Evolutionary conservation across 2,113 vertebrate species (phyloP).

Genomic region (Malurus alboscapulatus): DNA sequence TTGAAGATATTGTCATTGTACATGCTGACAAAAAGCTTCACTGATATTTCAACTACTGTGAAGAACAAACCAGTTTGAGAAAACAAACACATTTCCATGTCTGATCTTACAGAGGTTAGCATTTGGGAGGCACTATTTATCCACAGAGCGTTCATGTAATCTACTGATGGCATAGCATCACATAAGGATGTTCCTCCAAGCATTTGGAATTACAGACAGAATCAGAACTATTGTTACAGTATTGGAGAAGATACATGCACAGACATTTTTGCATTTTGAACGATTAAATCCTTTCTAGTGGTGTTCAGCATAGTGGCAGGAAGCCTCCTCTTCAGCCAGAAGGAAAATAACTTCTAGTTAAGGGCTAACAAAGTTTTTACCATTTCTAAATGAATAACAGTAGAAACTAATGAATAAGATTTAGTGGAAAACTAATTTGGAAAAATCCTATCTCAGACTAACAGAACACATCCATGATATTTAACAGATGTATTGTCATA

Average conservation of each 20-base stretch:
- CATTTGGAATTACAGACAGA: neutral
- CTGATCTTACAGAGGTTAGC: neutral
- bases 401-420: neutral
- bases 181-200: neutral
- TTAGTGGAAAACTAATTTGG: neutral
- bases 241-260: neutral
- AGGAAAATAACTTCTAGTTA: neutral
- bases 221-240: neutral
- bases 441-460: neutral
- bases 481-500: neutral
- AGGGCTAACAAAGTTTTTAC: neutral
- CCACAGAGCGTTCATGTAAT: neutral
- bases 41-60: neutral
- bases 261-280: neutral
- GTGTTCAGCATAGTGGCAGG: neutral
- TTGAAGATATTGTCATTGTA: neutral
- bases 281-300: neutral
- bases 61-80: neutral
- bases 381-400: neutral
- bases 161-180: neutral
- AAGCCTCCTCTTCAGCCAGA: neutral
- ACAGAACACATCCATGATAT: neutral
- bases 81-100: neutral
- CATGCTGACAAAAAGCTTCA: neutral
- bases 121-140: neutral